Evolutionary conservation across 2,797 vertebrate genomes (phyloP), one percentile per base, ranked within the genome.

Genomic region (Amniataba percoides): DNA sequence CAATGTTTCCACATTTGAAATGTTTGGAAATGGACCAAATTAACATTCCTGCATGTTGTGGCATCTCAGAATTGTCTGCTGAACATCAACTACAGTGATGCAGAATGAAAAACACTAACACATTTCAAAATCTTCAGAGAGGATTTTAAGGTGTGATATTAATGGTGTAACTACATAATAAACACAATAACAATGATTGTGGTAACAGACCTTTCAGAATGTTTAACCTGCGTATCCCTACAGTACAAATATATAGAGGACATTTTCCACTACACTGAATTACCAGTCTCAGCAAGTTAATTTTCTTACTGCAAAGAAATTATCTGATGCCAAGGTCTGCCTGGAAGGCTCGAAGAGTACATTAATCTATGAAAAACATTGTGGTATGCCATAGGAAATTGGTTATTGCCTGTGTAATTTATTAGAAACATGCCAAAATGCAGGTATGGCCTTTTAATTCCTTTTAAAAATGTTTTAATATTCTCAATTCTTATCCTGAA

Each of bases 391-490:
- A 52, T 10, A 27, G 25, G 42, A 80, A 70, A 74, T 48, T 71
- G 25, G 52, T 42, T 53, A 55, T n/a, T 72, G 31, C 36, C 34
- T 25, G n/a, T 52, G n/a, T 9, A 59, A 71, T 84, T 42, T 3
- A 68, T 53, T 57, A 49, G 16, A 59, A 45, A 69, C 74, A 36
- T 34, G 48, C 43, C 39, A 49, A 72, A 81, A 63, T 23, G 23
- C 19, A 31, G 8, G 7, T 53, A 1, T 40, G 19, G 16, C 19
- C 52, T 18, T 58, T 52, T 45, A 25, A 64, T 23, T 71, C 13
- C 12, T 45, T 45, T 14, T 13, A 13, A 21, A 53, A 16, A 40
- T 13, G 1, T 34, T 3, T 49, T 45, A 43, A 71, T 23, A 6
- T 0, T 3, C 45, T 40, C 34, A 18, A 23, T 45, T 53, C 11